Conservation (phyloP, 2,113 vertebrate genomes). For the Cyprinodon variegatus region DNA sequence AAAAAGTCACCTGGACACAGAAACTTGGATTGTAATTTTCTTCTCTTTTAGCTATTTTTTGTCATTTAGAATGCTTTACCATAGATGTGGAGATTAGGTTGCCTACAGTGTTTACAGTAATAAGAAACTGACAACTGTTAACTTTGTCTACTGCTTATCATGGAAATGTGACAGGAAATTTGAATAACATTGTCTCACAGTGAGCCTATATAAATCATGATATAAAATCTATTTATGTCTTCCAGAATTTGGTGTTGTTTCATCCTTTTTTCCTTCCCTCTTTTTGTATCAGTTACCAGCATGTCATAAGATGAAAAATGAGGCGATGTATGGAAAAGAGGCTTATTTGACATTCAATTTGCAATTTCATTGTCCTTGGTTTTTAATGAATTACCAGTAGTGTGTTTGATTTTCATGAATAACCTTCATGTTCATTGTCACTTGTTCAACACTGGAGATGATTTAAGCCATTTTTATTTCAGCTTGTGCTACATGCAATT, state of each 20-base stretch:
- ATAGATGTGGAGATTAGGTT: constrained; percentile 63
- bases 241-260: constrained; percentile 22
- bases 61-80: constrained; percentile 45
- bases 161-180: constrained; percentile 30
- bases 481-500: constrained; percentile 44
- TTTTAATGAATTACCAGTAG: constrained; percentile 60
- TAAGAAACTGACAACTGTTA: constrained; percentile 22
- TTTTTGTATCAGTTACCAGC: constrained; percentile 14
- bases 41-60: constrained; percentile 30
- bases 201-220: constrained; percentile 44
- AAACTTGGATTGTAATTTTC: constrained; percentile 44
- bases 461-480: constrained; percentile 58
- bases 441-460: constrained; percentile 57
- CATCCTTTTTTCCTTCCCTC: background rate
- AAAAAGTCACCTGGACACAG: constrained; percentile 37
- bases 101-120: constrained; percentile 21
- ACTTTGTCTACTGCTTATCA: constrained; percentile 30
- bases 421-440: constrained; percentile 45
- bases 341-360: constrained; percentile 45
- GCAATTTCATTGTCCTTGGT: constrained; percentile 44
- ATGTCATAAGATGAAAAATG: constrained; percentile 18
- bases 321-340: constrained; percentile 29
- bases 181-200: constrained; percentile 71
- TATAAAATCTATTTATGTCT: constrained; percentile 54
- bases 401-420: constrained; percentile 63